Evolutionary conservation across 92 coral and sea anemone genomes (phyloP), one percentile per base, ranked within the genome.

Genomic region (Epizoanthus fatuus): DNA sequence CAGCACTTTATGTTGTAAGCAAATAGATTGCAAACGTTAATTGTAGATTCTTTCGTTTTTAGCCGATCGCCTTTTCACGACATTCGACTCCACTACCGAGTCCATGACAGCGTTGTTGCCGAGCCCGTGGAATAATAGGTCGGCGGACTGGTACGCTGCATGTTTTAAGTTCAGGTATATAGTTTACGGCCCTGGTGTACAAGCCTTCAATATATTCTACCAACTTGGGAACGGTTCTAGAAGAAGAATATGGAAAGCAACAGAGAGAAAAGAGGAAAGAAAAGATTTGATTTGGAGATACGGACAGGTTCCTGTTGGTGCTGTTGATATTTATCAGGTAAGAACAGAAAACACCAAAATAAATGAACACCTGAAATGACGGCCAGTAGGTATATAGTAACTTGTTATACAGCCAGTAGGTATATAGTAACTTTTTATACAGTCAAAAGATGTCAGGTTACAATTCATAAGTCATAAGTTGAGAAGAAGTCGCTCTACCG

Each of bases 91-190:
- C 39, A 53, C 89, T 14, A 10, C 47, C 0, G 22, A 42, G 8
- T 15, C 53, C 47, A 58, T 39, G 32, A 25, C 76, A 10, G 94
- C 94, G 9, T 44, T 42, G 42, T 14, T 53, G 19, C 35, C 80
- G 63, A 86, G 93, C 74, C 91, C 88, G 19, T 59, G 57, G 77
- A 76, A 80, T 74, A n/a, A 63, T 59, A 81, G 89, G 86, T 86
- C 93, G 25, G 67, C 86, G 10, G 86, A 86, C 16, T 86, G 90
- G 25, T 88, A 71, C 13, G 91, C 76, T 7, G 87, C 72, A 75
- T 90, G 93, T 38, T 59, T 91, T 6, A 76, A 64, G 49, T 91
- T 91, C 63, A 91, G 90, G 53, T 91, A 83, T 83, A 83, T 64
- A 73, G 19, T 91, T 69, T 69, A 64, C 44, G 94, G 94, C 17